Base-by-base conservation (phyloP, 1,140 invertebrate species). In the Reticulitermes speratus region DNA sequence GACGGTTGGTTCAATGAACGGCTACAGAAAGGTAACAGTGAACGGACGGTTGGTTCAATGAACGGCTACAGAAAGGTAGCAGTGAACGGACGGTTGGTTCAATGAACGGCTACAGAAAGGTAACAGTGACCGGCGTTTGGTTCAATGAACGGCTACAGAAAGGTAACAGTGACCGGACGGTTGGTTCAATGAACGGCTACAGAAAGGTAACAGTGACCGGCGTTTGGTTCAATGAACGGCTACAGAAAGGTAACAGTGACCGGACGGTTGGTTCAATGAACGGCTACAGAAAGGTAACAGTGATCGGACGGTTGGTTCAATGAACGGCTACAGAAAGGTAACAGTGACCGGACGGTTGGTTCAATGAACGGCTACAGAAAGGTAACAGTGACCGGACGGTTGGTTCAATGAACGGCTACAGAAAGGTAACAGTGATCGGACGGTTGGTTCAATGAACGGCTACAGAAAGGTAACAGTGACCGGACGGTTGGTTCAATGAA, bases 311-410 rank as follows among this genome's bases (percentile, higher is more conserved):
- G n/a, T n/a, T n/a, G n/a, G n/a, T n/a, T n/a, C n/a, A n/a, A n/a
- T n/a, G n/a, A 87, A 87, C 32, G 87, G 87, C 45, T 89, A 88
- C 85, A 85, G 87, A 82, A 89, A 89, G 88, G 89, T 89, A 86
- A 82, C 38, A 38, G 38, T 5, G 38, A 38, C 38, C n/a, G n/a
- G n/a, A n/a, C n/a, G n/a, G n/a, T n/a, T n/a, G n/a, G n/a, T n/a
- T n/a, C n/a, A n/a, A n/a, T n/a, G n/a, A 87, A 87, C 32, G 87
- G 87, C 45, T 89, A 88, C 85, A 85, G 87, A 82, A 89, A 89
- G 88, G 89, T 89, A 86, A 82, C 38, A 38, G 38, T 5, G 38
- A 38, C 38, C n/a, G n/a, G n/a, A n/a, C n/a, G n/a, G n/a, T n/a
- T n/a, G n/a, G n/a, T n/a, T n/a, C n/a, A n/a, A n/a, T n/a, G n/a